Conservation (phyloP, 2,888 invertebrate species). For the Sinopyrophorus schimmeli region DNA sequence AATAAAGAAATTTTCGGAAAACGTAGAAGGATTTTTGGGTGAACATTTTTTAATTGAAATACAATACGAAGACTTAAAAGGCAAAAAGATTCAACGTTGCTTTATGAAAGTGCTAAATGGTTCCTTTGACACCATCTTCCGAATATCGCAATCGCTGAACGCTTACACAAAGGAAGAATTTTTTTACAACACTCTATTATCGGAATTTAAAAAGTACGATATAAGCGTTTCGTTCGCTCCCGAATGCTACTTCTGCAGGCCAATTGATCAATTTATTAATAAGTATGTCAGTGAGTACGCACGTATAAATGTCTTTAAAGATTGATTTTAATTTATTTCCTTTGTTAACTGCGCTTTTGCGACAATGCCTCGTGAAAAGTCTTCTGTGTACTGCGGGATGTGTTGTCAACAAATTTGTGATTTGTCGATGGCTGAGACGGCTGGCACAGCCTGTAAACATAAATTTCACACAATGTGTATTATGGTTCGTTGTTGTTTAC, state of each 20-base stretch:
- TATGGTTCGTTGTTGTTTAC: too few species aligned
- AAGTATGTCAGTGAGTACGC: too few species aligned
- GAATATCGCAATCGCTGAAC: slow-evolving; percentile 22
- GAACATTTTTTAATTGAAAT: slow-evolving; percentile 35
- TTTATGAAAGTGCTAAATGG: slow-evolving; percentile 30
- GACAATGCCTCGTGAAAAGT: too few species aligned
- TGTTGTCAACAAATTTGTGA: too few species aligned
- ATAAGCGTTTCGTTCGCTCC: slow-evolving; percentile 42
- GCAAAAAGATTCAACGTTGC: slow-evolving; percentile 7
- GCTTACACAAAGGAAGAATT: slow-evolving; percentile 46
- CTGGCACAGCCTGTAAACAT: too few species aligned
- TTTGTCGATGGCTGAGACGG: too few species aligned
- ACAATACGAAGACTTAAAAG: slow-evolving; percentile 18
- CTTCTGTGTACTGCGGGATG: too few species aligned
- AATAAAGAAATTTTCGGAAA: slow-evolving; percentile 34
- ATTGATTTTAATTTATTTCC: too few species aligned
- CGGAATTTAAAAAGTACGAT: slow-evolving; percentile 33
- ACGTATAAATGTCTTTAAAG: too few species aligned
- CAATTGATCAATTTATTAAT: too few species aligned
- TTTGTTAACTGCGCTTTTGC: too few species aligned
- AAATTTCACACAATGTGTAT: too few species aligned
- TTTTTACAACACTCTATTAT: slow-evolving; percentile 40
- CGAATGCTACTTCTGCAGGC: slow-evolving; percentile 40
- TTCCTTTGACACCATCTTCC: slow-evolving; percentile 22
- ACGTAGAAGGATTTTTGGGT: slow-evolving; percentile 35